phyloP scores from a whole-genome alignment of 2,797 vertebrate genomes.

The Pempheris klunzingeri region DNA sequence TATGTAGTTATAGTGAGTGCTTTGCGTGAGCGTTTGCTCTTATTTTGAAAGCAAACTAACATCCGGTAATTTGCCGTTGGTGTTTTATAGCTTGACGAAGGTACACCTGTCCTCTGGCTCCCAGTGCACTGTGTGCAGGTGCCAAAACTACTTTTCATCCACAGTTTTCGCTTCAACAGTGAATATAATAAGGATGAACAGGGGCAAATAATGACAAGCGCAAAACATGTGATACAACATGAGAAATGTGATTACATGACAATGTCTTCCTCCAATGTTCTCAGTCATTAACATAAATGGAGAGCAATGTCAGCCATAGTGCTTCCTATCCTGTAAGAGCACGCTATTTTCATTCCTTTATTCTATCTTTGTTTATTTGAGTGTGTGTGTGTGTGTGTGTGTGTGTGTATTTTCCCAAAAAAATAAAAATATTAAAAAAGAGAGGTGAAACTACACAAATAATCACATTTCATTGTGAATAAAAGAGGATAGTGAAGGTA shows the following conservation, averaged over 20 bases:
- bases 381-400: too few relatives aligned
- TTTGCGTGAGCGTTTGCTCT: fast-evolving
- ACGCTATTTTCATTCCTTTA: too few relatives aligned
- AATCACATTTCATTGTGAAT: neutral
- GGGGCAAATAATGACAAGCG: neutral
- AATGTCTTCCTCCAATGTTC: neutral
- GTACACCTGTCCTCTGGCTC: constrained; percentile 59
- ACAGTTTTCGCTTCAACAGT: neutral
- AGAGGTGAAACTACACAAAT: too few relatives aligned
- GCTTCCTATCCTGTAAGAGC: too few relatives aligned
- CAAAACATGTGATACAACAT: neutral
- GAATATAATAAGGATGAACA: too few relatives aligned
- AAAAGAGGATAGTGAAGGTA: too few relatives aligned
- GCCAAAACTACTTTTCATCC: neutral
- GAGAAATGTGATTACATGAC: neutral
- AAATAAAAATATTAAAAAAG: too few relatives aligned
- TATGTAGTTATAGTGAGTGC: fast-evolving
- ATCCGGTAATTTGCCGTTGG: fast-evolving
- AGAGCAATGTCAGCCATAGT: neutral
- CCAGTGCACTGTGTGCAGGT: constrained; percentile 31
- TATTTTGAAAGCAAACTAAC: constrained; percentile 38
- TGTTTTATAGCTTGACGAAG: neutral
- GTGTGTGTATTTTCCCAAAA: too few relatives aligned
- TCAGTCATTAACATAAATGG: neutral
- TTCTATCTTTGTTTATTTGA: too few relatives aligned